phyloP scores from a whole-genome alignment of 2,888 invertebrate species.

The Melieria omissa region DNA sequence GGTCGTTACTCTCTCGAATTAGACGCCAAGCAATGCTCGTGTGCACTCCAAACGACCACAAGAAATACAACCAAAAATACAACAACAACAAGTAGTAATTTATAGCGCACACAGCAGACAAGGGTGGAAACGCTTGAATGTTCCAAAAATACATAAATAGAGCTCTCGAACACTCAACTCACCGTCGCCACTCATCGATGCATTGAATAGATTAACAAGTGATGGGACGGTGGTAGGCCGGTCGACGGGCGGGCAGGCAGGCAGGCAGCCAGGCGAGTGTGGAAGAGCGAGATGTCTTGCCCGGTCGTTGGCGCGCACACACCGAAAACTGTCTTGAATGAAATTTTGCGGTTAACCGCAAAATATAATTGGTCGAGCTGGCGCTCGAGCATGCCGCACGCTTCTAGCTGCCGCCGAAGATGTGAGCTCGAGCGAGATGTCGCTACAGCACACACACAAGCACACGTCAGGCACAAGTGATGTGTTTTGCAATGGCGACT shows the following conservation, averaged over 20 bases:
- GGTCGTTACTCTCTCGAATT: too few species aligned
- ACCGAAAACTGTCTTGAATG: constrained; percentile 62
- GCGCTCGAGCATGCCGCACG: not conserved
- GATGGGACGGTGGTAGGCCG: too few species aligned
- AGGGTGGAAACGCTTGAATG: constrained; percentile 28
- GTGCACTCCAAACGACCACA: not conserved
- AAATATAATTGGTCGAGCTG: constrained; percentile 66
- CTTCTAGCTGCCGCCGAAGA: constrained; percentile 10
- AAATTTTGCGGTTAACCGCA: constrained; percentile 67
- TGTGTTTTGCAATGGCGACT: too few species aligned
- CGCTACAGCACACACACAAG: constrained; percentile 7
- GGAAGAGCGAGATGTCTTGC: constrained; percentile 1
- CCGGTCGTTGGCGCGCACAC: constrained; percentile 41
- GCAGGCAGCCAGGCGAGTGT: constrained; percentile 11
- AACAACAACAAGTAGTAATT: too few species aligned
- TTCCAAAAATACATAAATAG: constrained; percentile 10
- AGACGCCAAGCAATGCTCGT: not conserved
- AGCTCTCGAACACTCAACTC: not conserved
- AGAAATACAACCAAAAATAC: not conserved
- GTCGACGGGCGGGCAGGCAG: not conserved
- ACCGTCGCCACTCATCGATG: too few species aligned
- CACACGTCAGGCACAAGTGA: not conserved
- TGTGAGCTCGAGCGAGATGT: constrained; percentile 18
- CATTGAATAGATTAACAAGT: too few species aligned
- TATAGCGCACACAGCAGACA: constrained; percentile 9